These are phyloP conservation scores for Belonocnema kinseyi DNA, from an alignment of 1,140 invertebrate genomes.

Conservation along the genomic window DNA sequence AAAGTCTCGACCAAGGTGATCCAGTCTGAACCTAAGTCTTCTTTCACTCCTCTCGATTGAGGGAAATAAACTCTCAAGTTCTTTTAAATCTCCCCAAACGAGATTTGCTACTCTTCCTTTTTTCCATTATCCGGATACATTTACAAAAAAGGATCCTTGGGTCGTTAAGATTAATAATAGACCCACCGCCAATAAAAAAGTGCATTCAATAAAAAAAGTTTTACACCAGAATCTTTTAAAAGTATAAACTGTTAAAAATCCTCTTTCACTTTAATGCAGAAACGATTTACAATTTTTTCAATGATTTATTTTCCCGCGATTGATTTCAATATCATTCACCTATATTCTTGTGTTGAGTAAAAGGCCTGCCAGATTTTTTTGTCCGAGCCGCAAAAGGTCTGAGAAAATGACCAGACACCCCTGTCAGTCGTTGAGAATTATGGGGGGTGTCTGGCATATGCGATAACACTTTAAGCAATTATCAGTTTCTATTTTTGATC, in stretches of 20 bases:
- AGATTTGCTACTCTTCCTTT: slow-evolving; percentile 16
- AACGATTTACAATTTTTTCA: not conserved
- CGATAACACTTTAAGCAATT: not conserved
- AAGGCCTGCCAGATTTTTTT: not conserved
- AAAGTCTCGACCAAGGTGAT: slow-evolving; percentile 22
- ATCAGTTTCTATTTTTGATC: slow-evolving; percentile 19
- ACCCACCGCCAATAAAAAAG: not conserved
- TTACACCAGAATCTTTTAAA: not conserved
- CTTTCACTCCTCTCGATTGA: slow-evolving; percentile 9
- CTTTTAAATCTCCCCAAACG: slow-evolving; percentile 15
- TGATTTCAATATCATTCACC: not conserved
- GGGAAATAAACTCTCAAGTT: slow-evolving; percentile 23
- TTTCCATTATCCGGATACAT: slow-evolving; percentile 29
- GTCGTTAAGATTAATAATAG: slow-evolving; percentile 30
- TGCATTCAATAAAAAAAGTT: slow-evolving; percentile 1
- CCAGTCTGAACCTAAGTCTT: slow-evolving; percentile 26
- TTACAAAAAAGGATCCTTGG: slow-evolving; percentile 20
- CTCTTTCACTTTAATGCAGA: not conserved
- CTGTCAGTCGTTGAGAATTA: not conserved
- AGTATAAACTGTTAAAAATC: not conserved
- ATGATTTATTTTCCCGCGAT: not conserved
- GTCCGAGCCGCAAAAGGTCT: not conserved
- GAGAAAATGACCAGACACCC: not conserved
- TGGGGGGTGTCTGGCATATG: slow-evolving; percentile 20
- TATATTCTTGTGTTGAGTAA: not conserved